phyloP scores from a whole-genome alignment of 1,140 invertebrate genomes.

The Tetramorium simillimum region DNA sequence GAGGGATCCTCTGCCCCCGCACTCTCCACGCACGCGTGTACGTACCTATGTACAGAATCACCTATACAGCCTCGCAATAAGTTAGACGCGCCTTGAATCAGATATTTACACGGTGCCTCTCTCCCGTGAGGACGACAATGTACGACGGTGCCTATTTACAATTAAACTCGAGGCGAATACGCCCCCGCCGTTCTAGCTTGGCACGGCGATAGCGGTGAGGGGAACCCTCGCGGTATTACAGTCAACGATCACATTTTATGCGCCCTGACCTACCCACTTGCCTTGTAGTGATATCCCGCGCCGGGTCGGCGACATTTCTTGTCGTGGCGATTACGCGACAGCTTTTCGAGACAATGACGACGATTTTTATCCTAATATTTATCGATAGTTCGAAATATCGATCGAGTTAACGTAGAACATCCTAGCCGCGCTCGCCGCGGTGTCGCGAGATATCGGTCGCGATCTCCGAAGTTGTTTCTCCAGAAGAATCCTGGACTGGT shows the following conservation, averaged over 20 bases:
- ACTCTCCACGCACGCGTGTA: not conserved
- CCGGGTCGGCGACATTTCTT: constrained; percentile 28
- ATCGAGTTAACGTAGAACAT: not conserved
- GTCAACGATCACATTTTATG: constrained; percentile 53
- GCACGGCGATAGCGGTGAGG: constrained; percentile 11
- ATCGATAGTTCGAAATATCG: not conserved
- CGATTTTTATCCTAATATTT: not conserved
- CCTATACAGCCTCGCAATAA: constrained; percentile 70
- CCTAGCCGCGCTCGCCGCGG: not conserved
- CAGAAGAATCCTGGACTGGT: constrained; percentile 11
- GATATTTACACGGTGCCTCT: constrained; percentile 66
- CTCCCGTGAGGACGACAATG: constrained; percentile 40
- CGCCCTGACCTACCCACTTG: constrained; percentile 23
- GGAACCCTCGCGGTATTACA: constrained; percentile 24
- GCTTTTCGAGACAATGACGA: not conserved
- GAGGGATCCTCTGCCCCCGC: constrained; percentile 36
- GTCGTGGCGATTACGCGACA: constrained; percentile 11
- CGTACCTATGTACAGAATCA: constrained; percentile 60
- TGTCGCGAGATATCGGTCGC: not conserved
- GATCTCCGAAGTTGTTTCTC: not conserved
- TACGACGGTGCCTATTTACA: constrained; percentile 62
- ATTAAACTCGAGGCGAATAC: constrained; percentile 48
- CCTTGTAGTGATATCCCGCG: constrained; percentile 36
- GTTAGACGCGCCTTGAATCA: constrained; percentile 65
- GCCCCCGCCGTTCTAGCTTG: constrained; percentile 16